Conservation (phyloP, 1,140 invertebrate genomes). For the Drosophila eugracilis region DNA sequence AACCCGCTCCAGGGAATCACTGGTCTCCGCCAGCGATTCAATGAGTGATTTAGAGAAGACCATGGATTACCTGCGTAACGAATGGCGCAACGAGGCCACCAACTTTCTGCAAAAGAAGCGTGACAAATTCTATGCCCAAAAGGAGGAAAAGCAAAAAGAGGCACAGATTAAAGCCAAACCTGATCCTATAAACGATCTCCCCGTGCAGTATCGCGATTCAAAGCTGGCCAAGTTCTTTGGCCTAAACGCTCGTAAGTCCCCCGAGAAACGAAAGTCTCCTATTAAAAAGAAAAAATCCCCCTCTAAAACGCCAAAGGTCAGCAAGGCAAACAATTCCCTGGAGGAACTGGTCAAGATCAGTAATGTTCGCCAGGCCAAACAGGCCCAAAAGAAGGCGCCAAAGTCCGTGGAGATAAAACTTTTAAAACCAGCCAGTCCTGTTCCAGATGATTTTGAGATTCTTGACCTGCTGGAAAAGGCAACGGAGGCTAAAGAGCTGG, state of each 20-base stretch:
- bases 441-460: slow-evolving; percentile 71
- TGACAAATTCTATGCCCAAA: slow-evolving; percentile 70
- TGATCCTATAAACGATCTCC: slow-evolving; percentile 27
- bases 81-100: slow-evolving; percentile 81
- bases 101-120: slow-evolving; percentile 81
- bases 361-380: slow-evolving; percentile 54
- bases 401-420: slow-evolving; percentile 24
- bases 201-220: slow-evolving; percentile 72
- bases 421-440: slow-evolving; percentile 48
- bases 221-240: slow-evolving; percentile 81
- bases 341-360: slow-evolving; percentile 66
- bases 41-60: slow-evolving; percentile 80
- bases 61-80: slow-evolving; percentile 79
- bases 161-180: slow-evolving; percentile 18
- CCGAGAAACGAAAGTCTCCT: slow-evolving; percentile 70
- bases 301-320: slow-evolving; percentile 33
- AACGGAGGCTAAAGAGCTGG: slow-evolving; percentile 59
- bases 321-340: slow-evolving; percentile 60
- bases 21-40: slow-evolving; percentile 60
- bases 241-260: slow-evolving; percentile 54
- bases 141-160: slow-evolving; percentile 50
- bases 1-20: slow-evolving; percentile 68
- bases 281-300: slow-evolving; percentile 64
- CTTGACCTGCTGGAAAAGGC: slow-evolving; percentile 66
- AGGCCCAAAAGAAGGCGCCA: slow-evolving; percentile 25